Evolutionary conservation across 2,113 vertebrate species (phyloP), one percentile per base, ranked within the genome.

Genomic region (Etia nguti): DNA sequence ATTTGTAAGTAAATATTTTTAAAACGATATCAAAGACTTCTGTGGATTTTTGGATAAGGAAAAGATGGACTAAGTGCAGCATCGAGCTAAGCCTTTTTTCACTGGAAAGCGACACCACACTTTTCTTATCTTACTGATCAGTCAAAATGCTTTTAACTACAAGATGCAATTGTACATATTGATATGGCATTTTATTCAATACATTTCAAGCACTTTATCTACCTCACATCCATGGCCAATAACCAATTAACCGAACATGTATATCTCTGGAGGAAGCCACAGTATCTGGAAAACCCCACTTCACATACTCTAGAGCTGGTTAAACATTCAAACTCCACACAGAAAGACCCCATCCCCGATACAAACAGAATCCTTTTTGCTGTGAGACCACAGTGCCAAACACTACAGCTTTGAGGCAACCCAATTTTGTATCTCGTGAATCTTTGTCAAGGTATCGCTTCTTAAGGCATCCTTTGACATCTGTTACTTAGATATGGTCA

Each of bases 41-140:
- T 0, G 0, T 0, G 10, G 31, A 62, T 36, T 36, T 36, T 62
- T 62, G 59, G 59, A 62, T 12, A 62, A n/a, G 59, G 10, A 62
- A 36, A 62, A 36, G 18, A n/a, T 3, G 36, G 6, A 62, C 31
- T n/a, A 62, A 62, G 59, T 62, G 59, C 9, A 36, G 26, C 9
- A 34, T 62, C 6, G 20, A 62, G 29, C 16, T 62, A 62, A 34
- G 18, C 6, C 6, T 62, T 36, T 10, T 20, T 62, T 62, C 31
- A 36, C 59, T 36, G 31, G 31, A 3, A 12, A 62, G 4, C 0
- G 36, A 36, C 59, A n/a, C 34, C 6, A 5, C 36, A 70, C 65
- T 70, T 70, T 24, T 43, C 60, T 36, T 36, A 4, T 62, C 12
- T 16, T 43, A 26, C 22, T 43, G 65, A 24, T 24, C 65, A 70